Evolutionary conservation across 2,113 vertebrate species (phyloP).

Genomic region (Synchiropus splendidus): DNA sequence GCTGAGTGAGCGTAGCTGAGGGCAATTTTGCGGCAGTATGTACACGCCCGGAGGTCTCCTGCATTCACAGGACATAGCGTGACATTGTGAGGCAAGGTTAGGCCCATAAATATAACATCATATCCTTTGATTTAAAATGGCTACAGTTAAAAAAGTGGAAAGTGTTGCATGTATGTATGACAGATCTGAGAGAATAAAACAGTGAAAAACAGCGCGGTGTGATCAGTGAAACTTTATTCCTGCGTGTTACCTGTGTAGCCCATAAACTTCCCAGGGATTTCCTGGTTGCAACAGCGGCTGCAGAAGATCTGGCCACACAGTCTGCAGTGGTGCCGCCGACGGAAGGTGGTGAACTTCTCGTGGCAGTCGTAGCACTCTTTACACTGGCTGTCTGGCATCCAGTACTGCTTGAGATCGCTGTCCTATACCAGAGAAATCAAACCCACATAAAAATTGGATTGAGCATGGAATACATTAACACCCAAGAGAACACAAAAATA

Average conservation of each 20-base stretch:
- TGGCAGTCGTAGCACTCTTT: conserved; percentile 98
- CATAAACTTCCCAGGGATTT: conserved; percentile 99
- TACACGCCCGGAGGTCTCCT: conserved; percentile 95
- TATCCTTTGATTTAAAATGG: no score
- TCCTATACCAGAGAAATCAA: conserved; percentile 63
- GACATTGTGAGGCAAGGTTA: no score
- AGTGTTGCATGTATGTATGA: no score
- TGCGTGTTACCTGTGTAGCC: conserved; percentile 95
- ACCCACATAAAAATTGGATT: no score
- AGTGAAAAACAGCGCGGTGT: no score
- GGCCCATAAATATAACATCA: no score
- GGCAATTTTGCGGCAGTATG: conserved; percentile 93
- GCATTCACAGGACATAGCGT: conserved; percentile 5
- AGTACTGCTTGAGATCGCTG: conserved; percentile 97
- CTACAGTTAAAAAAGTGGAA: no score
- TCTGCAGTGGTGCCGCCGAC: conserved; percentile 91
- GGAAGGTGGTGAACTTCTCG: conserved; percentile 96
- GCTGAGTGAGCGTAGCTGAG: conserved; percentile 92
- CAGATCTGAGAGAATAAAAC: no score
- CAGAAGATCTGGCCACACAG: conserved; percentile 98
- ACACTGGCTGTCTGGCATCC: conserved; percentile 99
- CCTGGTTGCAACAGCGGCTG: conserved; percentile 97
- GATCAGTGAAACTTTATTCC: no score
- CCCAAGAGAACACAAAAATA: no score
- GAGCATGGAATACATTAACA: no score